phyloP scores from a whole-genome alignment of 2,888 invertebrate species.

The Cynaeus angustus region DNA sequence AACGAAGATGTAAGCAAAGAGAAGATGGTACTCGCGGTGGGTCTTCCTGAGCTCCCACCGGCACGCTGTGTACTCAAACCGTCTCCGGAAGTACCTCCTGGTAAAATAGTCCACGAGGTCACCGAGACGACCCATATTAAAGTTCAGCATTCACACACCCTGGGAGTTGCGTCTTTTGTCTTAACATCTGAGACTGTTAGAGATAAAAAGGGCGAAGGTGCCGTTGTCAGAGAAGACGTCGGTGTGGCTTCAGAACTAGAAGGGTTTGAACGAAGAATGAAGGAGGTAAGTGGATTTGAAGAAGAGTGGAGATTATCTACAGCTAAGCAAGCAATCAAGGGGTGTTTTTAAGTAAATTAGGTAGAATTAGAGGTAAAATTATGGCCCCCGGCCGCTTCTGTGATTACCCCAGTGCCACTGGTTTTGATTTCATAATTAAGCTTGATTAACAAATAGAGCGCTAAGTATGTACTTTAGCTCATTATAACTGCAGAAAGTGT shows the following conservation, averaged over 20 bases:
- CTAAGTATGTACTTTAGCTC: slow-evolving; percentile 31
- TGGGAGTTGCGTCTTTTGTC: slow-evolving; percentile 74
- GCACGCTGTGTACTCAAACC: slow-evolving; percentile 67
- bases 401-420: slow-evolving; percentile 18
- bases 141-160: slow-evolving; percentile 73
- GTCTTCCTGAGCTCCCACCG: slow-evolving; percentile 68
- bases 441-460: slow-evolving; percentile 31
- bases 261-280: slow-evolving; percentile 69
- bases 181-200: slow-evolving; percentile 72
- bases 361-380: not conserved
- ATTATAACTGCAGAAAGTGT: slow-evolving; percentile 40
- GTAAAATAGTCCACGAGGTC: slow-evolving; percentile 73
- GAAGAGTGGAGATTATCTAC: slow-evolving; percentile 73
- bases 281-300: slow-evolving; percentile 72
- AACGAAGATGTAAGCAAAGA: slow-evolving; percentile 68
- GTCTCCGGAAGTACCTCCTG: slow-evolving; percentile 70
- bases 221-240: slow-evolving; percentile 37
- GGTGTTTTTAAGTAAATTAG: slow-evolving; percentile 52
- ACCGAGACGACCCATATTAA: slow-evolving; percentile 73
- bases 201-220: slow-evolving; percentile 64
- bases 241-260: slow-evolving; percentile 60
- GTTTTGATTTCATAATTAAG: slow-evolving; percentile 24
- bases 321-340: slow-evolving; percentile 76
- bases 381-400: not conserved
- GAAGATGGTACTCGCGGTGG: slow-evolving; percentile 71